Conservation (phyloP, 2,113 vertebrate genomes). For the cat (Felis catus) region DNA sequence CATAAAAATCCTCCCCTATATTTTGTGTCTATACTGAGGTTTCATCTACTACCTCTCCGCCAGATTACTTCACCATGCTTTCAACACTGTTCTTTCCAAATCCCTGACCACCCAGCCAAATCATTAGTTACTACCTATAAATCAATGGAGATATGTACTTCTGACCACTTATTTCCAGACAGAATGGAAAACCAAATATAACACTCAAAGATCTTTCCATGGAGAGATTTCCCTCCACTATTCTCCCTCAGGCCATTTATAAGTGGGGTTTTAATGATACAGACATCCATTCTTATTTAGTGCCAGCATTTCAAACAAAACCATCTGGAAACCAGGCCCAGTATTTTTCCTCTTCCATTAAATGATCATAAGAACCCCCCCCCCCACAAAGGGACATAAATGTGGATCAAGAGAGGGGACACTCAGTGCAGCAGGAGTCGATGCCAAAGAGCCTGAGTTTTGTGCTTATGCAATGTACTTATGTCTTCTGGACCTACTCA, state of each 20-base stretch:
- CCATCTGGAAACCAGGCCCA: background rate
- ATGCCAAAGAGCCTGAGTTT: background rate
- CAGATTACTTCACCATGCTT: background rate
- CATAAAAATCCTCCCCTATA: background rate
- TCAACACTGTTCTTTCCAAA: background rate
- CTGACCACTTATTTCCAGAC: background rate
- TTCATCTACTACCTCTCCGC: background rate
- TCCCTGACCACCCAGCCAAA: background rate
- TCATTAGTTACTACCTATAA: background rate
- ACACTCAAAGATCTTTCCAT: background rate
- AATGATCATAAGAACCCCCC: background rate
- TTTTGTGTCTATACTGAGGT: background rate
- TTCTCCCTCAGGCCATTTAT: background rate
- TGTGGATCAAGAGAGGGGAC: background rate
- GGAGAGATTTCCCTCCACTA: background rate
- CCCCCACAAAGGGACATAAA: background rate
- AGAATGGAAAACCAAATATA: background rate
- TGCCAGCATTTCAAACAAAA: background rate
- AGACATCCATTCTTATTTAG: background rate
- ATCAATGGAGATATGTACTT: background rate
- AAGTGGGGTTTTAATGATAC: background rate
- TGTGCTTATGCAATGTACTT: background rate
- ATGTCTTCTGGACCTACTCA: background rate
- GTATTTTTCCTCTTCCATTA: conserved; percentile 1
- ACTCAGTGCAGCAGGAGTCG: background rate